Conservation (phyloP, 2,113 vertebrate species). For the Sebastes schlegelii region DNA sequence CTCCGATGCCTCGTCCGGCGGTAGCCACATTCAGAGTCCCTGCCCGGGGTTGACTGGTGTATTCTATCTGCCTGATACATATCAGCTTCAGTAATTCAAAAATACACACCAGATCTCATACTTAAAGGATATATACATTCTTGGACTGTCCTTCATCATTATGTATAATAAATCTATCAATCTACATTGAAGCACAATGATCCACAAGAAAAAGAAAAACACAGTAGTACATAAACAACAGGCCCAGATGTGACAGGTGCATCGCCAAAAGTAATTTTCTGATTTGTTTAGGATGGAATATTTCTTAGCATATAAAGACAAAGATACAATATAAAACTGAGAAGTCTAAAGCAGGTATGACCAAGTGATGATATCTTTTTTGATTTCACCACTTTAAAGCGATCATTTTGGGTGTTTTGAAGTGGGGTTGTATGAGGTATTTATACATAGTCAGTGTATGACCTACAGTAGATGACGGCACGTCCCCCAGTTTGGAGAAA, state of each 20-base stretch:
- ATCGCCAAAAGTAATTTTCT: neutral
- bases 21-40: slow-evolving; percentile 87
- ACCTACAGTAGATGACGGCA: no score
- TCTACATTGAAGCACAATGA: no score
- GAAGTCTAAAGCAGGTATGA: neutral
- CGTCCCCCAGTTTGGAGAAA: no score
- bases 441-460: no score
- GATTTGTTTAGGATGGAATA: neutral
- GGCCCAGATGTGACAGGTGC: neutral
- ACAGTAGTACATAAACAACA: neutral
- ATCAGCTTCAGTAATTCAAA: slow-evolving; percentile 81
- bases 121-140: neutral
- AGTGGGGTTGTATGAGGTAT: no score
- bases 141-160: neutral
- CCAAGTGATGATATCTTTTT: neutral
- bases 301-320: neutral
- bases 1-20: slow-evolving; percentile 82
- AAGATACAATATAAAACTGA: neutral
- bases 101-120: slow-evolving; percentile 32
- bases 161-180: neutral
- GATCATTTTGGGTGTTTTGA: no score
- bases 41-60: slow-evolving; percentile 88
- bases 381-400: neutral
- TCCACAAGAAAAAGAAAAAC: neutral
- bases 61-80: slow-evolving; percentile 93